Conservation (phyloP, 2,113 vertebrate genomes). For the Mesocricetus auratus region DNA sequence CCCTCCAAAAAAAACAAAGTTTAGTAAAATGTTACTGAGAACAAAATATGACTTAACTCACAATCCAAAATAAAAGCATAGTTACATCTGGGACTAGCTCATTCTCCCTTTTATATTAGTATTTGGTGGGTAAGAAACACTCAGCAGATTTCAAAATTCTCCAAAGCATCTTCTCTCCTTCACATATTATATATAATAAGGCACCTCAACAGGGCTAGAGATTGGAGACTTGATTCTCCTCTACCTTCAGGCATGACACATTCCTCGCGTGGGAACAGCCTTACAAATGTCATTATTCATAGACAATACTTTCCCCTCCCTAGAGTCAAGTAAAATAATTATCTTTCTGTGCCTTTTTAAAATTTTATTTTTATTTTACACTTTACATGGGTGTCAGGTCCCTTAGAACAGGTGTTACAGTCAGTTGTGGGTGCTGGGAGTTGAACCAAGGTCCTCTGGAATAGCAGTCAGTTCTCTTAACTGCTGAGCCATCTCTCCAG, state of each 20-base stretch:
- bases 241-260: background rate
- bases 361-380: background rate
- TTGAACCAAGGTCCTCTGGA: too few relatives aligned
- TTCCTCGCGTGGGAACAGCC: background rate
- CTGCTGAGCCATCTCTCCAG: too few relatives aligned
- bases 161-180: background rate
- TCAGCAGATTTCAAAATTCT: slow-evolving; percentile 43
- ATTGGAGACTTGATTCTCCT: background rate
- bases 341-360: background rate
- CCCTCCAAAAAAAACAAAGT: slow-evolving; percentile 25
- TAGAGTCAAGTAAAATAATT: background rate
- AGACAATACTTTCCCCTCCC: background rate
- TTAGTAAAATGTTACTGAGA: background rate
- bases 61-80: slow-evolving; percentile 4
- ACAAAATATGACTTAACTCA: slow-evolving; percentile 36
- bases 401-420: background rate
- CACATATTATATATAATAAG: background rate
- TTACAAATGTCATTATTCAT: background rate
- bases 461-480: too few relatives aligned
- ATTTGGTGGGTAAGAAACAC: slow-evolving; percentile 37
- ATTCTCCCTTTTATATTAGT: background rate
- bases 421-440: background rate
- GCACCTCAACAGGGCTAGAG: background rate
- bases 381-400: background rate
- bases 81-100: background rate